Evolutionary conservation across 2,113 vertebrate species (phyloP), one percentile per base, ranked within the genome.

Genomic region (Brachyistius frenatus): DNA sequence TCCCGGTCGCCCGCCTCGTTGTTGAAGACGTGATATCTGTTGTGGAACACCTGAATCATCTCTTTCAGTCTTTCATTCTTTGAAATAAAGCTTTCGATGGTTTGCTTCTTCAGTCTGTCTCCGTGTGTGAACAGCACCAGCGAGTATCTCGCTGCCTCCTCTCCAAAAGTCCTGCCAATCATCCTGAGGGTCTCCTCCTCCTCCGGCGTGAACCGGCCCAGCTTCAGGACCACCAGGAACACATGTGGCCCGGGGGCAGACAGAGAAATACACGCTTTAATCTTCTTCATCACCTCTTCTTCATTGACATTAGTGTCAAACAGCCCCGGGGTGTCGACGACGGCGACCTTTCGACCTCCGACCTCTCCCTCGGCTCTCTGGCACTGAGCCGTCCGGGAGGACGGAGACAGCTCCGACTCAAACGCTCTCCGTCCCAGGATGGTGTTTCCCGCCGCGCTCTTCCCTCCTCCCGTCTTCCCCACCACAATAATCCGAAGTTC

Each of bases 281-380:
- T 91, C 86, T 83, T 90, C 10, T 6, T 75, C 7, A 5, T 0
- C 0, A 83, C 89, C 13, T 91, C 82, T 0, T 65, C 76, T 10
- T 88, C 56, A 0, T 1, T 6, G 0, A 46, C 5, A 2, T 86
- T 54, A 0, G 92, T 92, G 81, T 94, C 89, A 36, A 94, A 94
- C 36, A 95, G 61, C 3, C 91, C 94, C 0, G 93, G 93, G 0
- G 90, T 95, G 57, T 95, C 94, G 0, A 94, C 70, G 0, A 94
- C 64, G 0, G 80, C 10, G 0, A 95, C 10, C 2, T 71, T 54
- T 39, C 6, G 76, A 4, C 71, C 83, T 0, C 44, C 4, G 13
- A 92, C 83, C 0, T 3, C 37, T 3, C 32, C 46, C 2, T 76
- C 79, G 0, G 16, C 81, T 7, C 15, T 79, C 3, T 60, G 67